Percentiles rank a stretch among this genome's conserved stretches.
phyloP scores from a whole-genome alignment of 2,797 vertebrate species.

The Pangasius larnaudii region DNA sequence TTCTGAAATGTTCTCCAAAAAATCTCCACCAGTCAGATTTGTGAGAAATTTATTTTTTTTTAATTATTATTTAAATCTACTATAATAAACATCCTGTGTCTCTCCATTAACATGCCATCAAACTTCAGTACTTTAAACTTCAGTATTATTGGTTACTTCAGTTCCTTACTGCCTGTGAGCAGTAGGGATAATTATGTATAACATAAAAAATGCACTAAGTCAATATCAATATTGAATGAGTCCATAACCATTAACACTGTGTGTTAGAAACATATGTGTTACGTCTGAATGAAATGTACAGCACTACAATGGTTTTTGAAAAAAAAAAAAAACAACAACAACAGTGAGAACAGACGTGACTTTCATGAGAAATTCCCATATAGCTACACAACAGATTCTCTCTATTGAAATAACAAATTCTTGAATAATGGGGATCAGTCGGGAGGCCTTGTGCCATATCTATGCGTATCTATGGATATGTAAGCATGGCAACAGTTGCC shows the following conservation, averaged over 20 bases:
- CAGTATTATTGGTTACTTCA: background rate
- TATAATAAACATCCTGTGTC: background rate
- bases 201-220: background rate
- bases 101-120: background rate
- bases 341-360: background rate
- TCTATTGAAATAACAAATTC: background rate
- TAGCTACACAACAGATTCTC: background rate
- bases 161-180: background rate
- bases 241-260: background rate
- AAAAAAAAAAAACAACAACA: background rate
- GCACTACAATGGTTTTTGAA: background rate
- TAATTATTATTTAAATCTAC: too few relatives aligned
- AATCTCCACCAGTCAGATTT: background rate
- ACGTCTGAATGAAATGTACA: background rate
- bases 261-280: background rate
- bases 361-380: conserved; percentile 2
- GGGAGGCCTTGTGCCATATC: conserved; percentile 52
- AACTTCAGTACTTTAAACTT: background rate
- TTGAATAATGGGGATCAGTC: conserved; percentile 14
- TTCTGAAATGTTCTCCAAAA: background rate
- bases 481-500: conserved; percentile 85
- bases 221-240: background rate
- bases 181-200: background rate
- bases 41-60: too few relatives aligned
- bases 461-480: conserved; percentile 78